A percentile compares a stretch with the other conserved stretches of the same genome.
These are phyloP conservation scores for Bostrychus sinensis DNA, from an alignment of 2,113 vertebrate species.

Conservation along the genomic window DNA sequence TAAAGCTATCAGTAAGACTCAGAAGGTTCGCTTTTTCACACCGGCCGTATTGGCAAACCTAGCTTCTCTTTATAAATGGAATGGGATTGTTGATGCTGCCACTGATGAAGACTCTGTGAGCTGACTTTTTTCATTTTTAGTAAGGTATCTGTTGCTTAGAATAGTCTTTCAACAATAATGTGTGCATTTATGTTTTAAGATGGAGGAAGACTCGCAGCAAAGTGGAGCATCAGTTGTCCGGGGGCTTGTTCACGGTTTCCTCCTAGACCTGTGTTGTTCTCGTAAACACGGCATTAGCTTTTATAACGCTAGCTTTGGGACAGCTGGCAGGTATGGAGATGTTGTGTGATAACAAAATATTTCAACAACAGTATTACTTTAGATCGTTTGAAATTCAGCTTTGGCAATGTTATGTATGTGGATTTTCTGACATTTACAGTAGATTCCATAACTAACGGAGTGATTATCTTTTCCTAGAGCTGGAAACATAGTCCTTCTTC, in stretches of 20 bases:
- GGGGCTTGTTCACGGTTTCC: slow-evolving; percentile 87
- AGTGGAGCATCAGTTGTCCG: slow-evolving; percentile 81
- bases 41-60: slow-evolving; percentile 83
- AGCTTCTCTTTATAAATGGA: slow-evolving; percentile 90
- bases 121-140: not conserved
- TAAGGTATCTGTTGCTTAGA: not conserved
- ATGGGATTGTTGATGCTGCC: slow-evolving; percentile 86
- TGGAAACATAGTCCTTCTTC: slow-evolving; percentile 91
- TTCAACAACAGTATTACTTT: too few species aligned
- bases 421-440: too few species aligned
- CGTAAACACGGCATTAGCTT: slow-evolving; percentile 94
- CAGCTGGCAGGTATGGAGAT: slow-evolving; percentile 82
- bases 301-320: slow-evolving; percentile 89
- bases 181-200: slow-evolving; percentile 42
- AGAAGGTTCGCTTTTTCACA: slow-evolving; percentile 94
- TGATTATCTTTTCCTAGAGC: slow-evolving; percentile 74
- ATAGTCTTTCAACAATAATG: not conserved
- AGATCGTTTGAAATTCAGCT: too few species aligned
- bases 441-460: too few species aligned
- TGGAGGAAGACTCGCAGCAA: slow-evolving; percentile 66
- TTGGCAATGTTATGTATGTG: too few species aligned
- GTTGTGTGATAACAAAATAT: not conserved
- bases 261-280: slow-evolving; percentile 92
- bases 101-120: slow-evolving; percentile 76
- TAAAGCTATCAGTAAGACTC: slow-evolving; percentile 89